Base-by-base conservation (phyloP, 2,888 invertebrate genomes). In the Scaptomyza caliginosa region DNA sequence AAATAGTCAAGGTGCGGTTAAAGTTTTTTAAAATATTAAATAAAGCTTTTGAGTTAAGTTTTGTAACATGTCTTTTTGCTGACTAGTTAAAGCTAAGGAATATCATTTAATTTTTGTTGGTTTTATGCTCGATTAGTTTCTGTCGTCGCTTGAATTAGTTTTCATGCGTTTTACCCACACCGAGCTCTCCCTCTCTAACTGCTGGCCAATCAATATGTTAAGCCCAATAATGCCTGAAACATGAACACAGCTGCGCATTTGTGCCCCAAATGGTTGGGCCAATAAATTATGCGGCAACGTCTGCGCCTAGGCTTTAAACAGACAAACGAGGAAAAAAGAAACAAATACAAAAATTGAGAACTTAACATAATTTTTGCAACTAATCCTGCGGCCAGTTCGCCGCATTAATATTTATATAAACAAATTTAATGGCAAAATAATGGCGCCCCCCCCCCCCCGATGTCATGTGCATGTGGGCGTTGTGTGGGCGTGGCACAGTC, bases 401-500 rank as follows among this genome's bases (percentile, higher is more conserved):
- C 74, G 59, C 77, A 86, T 83, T 81, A 83, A 86, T 86, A 86
- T 86, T 74, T 86, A 86, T 81, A 70, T 77, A 80, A 83, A 77
- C 80, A 79, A 83, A 80, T 86, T 86, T 86, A 71, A 80, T 86
- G 86, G 86, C 51, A 28, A 79, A 68, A 79, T 71, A 86, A 80
- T 86, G 68, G 62, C 51, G 64, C 34, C 17, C 36, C 38, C 11
- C 59, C 51, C 62, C 34, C 17, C 36, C 38, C 11, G 28, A 26
- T 4, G 17, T 36, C 19, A 34, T 13, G 24, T 10, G 2, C 3
- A 2, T 16, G 13, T 11, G 10, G 13, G 17, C 2, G 16, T 26
- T 26, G 28, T 48, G 56, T 11, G 11, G 55, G 56, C 52, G 45
- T 43, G 48, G 57, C 51, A 16, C n/a, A 32, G 45, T 16, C 71